Evolutionary conservation across 1,140 invertebrate species (phyloP), one percentile per base, ranked within the genome.

Genomic region (Drosophila dunni): DNA sequence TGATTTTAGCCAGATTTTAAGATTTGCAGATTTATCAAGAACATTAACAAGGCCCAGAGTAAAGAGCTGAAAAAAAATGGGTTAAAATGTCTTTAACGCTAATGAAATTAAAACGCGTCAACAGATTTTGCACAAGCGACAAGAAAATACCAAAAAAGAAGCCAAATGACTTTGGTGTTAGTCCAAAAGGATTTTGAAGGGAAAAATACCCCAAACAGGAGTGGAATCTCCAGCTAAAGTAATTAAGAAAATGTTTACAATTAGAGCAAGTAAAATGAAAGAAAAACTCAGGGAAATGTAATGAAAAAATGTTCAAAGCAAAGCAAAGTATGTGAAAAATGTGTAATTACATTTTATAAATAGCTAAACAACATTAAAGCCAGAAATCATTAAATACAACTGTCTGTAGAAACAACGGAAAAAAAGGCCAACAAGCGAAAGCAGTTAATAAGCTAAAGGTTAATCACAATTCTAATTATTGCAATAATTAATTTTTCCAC

Each of bases 71-170:
- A n/a, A 38, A 38, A 24, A 42, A 73, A 56, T 54, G 34, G 62
- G 46, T 62, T 61, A 62, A 65, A 51, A 57, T 70, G 63, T 79
- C 61, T 50, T 88, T 65, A 70, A 66, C 67, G 75, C 73, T 86
- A 86, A 86, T 86, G 83, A 82, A 86, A 88, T 86, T 88, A 88
- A 81, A 86, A 64, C 60, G 64, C 70, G 65, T 78, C 34, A 75
- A 65, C 65, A 75, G 71, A 75, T 74, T 77, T 62, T 44, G 44
- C 44, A 57, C 36, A 24, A n/a, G 24, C 38, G 54, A 60, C 46
- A 53, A 54, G 11, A 53, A 54, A 50, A 38, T 13, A 29, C 24
- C 24, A 29, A 29, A 29, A 29, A 29, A 29, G 51, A 38, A 15
- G 40, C 10, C 8, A 48, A 48, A 17, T 40, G 0, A 11, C 40